Conservation (phyloP, 2,113 vertebrate genomes). For the Candoia aspera region DNA sequence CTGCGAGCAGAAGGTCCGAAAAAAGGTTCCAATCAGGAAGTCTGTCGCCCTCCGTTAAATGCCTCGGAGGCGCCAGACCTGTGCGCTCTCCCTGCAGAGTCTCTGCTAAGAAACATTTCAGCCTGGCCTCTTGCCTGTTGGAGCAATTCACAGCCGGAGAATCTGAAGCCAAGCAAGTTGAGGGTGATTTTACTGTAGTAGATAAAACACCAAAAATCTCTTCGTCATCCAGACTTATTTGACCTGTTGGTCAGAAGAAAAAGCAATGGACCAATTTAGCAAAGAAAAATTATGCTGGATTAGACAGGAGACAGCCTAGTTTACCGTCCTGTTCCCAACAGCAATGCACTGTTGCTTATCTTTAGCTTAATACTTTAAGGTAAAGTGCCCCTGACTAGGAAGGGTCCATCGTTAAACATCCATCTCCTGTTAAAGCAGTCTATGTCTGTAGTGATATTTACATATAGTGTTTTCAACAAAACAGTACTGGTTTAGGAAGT, state of each 20-base stretch:
- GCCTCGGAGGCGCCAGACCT: neutral
- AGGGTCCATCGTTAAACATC: neutral
- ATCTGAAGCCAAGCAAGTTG: neutral
- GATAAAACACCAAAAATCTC: neutral
- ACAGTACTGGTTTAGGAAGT: neutral
- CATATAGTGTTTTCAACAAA: neutral
- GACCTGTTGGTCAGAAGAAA: neutral
- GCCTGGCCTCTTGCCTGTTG: slow-evolving; percentile 6
- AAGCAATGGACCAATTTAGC: too few species aligned
- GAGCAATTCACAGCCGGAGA: neutral
- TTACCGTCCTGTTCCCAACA: neutral
- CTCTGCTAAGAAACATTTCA: neutral
- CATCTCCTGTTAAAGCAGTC: neutral
- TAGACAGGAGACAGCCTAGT: neutral
- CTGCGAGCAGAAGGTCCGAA: neutral
- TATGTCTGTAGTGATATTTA: neutral
- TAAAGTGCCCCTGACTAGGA: neutral
- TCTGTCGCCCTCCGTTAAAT: slow-evolving; percentile 7
- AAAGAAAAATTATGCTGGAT: neutral
- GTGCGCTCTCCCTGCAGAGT: accelerated
- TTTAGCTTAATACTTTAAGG: neutral
- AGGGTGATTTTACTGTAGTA: neutral
- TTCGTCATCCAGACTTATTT: neutral
- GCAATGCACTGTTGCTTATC: neutral
- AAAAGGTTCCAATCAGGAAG: slow-evolving; percentile 8